Evolutionary conservation across 1,140 invertebrate genomes (phyloP).

Genomic region (Drosophila serrata): DNA sequence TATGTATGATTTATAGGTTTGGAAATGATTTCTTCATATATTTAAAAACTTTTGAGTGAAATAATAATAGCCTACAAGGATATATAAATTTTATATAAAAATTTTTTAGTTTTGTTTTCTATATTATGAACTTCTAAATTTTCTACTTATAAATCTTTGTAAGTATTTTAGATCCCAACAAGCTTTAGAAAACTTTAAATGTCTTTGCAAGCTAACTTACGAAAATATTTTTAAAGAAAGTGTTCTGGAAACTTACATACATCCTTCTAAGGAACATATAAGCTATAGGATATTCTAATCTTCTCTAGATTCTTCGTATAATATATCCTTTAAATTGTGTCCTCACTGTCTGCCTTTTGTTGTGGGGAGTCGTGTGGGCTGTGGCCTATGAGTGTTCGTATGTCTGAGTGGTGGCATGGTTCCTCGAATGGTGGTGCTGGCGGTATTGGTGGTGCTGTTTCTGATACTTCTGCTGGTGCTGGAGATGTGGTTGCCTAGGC

Average conservation of each 20-base stretch:
- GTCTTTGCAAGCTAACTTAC: no score
- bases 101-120: no score
- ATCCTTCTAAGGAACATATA: not conserved
- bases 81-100: no score
- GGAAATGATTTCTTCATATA: no score
- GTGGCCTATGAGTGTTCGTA: conserved; percentile 22
- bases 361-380: conserved; percentile 35
- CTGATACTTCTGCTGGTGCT: conserved; percentile 33
- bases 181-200: no score
- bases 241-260: not conserved
- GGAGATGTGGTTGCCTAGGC: conserved; percentile 36
- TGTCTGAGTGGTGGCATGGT: conserved; percentile 26
- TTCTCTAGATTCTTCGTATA: not conserved
- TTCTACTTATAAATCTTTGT: no score
- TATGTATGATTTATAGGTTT: no score
- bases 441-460: conserved; percentile 28
- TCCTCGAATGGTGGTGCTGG: not conserved
- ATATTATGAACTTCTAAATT: no score
- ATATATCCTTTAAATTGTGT: not conserved
- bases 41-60: no score
- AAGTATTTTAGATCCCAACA: no score
- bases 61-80: no score
- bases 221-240: not conserved
- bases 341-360: conserved; percentile 21
- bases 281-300: not conserved